Evolutionary conservation across 2,888 invertebrate genomes (phyloP), one percentile per base, ranked within the genome.

Genomic region (Macrophya alboannulata): DNA sequence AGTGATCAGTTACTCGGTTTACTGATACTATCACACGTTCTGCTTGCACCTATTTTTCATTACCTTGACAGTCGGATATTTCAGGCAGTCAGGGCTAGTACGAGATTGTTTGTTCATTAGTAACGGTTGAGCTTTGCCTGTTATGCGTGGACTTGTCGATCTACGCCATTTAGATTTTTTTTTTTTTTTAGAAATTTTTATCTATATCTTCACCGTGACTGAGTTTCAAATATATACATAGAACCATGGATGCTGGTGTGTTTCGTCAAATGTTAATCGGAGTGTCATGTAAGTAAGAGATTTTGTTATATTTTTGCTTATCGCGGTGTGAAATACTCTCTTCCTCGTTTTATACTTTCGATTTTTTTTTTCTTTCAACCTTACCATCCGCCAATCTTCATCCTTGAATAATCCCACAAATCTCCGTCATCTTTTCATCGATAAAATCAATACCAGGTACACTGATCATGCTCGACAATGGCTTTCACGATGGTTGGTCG

Each of bases 401-500:
- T 71, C 15, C 9, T 45, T 6, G 45, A 43, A 21, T 45, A 74
- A 21, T 45, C 12, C n/a, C 8, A n/a, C 17, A 72, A 43, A 9
- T n/a, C 37, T 3, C 17, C 37, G 55, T 43, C 37, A 37, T 1
- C 17, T 71, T 71, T 17, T 71, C 12, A 76, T 25, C 12, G 25
- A 0, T 76, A 1, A 76, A 45, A 25, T 51, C 25, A 5, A 51
- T 31, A n/a, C 59, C 51, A 93, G 93, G 93, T 88, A 93, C 93
- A 87, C 89, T 93, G 48, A 89, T 93, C 55, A 90, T 93, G 86
- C 88, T 93, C 88, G 93, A 93, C 86, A 92, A 92, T 81, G 93
- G 93, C 62, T 90, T 93, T 77, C 91, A 93, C 85, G 93, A 93
- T 85, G 93, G 93, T 87, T 93, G 93, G 93, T 91, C 91, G 79